phyloP scores from a whole-genome alignment of 1,140 invertebrate genomes.

The Tetranychus urticae region DNA sequence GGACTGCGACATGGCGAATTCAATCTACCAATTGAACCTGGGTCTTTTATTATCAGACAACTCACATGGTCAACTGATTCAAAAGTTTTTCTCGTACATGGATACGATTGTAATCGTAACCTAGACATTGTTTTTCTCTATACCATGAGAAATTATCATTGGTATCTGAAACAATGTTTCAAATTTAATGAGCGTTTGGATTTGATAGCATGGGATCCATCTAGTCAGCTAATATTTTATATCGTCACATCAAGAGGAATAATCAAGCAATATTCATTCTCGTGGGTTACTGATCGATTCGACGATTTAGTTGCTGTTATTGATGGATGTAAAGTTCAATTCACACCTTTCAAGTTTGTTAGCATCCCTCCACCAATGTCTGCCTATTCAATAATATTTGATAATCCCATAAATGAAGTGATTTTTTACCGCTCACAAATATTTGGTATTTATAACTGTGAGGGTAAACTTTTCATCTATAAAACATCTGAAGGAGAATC shows the following conservation, averaged over 20 bases:
- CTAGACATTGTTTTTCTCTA: conserved; percentile 38
- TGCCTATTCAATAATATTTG: conserved; percentile 31
- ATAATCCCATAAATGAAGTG: conserved; percentile 28
- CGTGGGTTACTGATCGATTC: conserved; percentile 28
- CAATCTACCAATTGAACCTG: conserved; percentile 26
- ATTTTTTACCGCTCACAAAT: conserved; percentile 15
- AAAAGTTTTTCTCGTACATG: conserved; percentile 39
- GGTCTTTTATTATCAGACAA: conserved; percentile 21
- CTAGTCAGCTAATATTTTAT: conserved; percentile 32
- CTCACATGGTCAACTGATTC: conserved; percentile 54
- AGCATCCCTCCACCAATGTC: conserved; percentile 62
- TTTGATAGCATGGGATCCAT: conserved; percentile 31
- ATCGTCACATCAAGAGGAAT: conserved; percentile 28
- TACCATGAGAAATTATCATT: conserved; percentile 62
- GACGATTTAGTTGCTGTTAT: conserved; percentile 42
- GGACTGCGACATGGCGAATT: conserved; percentile 66
- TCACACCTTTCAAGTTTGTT: conserved; percentile 43
- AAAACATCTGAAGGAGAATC: too few relatives aligned
- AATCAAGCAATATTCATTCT: conserved; percentile 33
- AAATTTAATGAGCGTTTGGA: conserved; percentile 24
- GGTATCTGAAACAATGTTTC: conserved; percentile 55
- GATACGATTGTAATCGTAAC: conserved; percentile 18
- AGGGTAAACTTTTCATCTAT: too few relatives aligned
- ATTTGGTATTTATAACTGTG: too few relatives aligned
- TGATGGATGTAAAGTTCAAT: conserved; percentile 40